Evolutionary conservation across 2,888 invertebrate genomes (phyloP).

Genomic region (Exephanes ischioxanthus): DNA sequence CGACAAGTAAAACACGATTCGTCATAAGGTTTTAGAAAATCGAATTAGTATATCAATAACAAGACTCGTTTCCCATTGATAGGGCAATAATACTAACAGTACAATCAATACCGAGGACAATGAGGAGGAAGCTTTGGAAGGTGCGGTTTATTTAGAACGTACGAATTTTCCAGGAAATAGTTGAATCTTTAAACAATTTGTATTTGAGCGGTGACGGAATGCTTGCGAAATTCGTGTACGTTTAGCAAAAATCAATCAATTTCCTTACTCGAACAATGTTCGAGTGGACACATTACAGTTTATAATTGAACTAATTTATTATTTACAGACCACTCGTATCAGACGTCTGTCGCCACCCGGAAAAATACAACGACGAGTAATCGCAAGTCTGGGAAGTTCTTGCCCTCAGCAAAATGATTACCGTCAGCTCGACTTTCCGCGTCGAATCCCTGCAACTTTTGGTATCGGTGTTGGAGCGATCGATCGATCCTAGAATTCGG

Average conservation of each 20-base stretch:
- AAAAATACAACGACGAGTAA: slow-evolving; percentile 87
- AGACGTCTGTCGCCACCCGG: slow-evolving; percentile 90
- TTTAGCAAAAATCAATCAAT: slow-evolving; percentile 36
- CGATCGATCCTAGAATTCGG: slow-evolving; percentile 90
- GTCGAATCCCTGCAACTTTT: slow-evolving; percentile 91
- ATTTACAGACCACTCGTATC: slow-evolving; percentile 83
- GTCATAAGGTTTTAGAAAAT: background rate
- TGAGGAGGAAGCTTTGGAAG: slow-evolving; percentile 90
- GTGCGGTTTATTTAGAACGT: slow-evolving; percentile 89
- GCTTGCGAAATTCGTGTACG: slow-evolving; percentile 80
- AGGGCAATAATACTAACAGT: slow-evolving; percentile 16
- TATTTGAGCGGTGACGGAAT: slow-evolving; percentile 83
- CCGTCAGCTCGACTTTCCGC: slow-evolving; percentile 92
- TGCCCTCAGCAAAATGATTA: slow-evolving; percentile 90
- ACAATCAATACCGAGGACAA: slow-evolving; percentile 84
- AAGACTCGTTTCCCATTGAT: background rate
- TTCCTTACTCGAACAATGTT: background rate
- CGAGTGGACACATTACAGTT: background rate
- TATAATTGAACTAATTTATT: background rate
- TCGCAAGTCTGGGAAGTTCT: slow-evolving; percentile 90
- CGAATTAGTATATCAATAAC: background rate
- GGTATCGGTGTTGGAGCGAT: slow-evolving; percentile 93
- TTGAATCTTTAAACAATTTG: slow-evolving; percentile 85
- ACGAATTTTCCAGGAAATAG: slow-evolving; percentile 89
- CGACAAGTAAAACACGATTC: background rate